Conservation (phyloP, 2,113 vertebrate genomes). For the Tautogolabrus adspersus region DNA sequence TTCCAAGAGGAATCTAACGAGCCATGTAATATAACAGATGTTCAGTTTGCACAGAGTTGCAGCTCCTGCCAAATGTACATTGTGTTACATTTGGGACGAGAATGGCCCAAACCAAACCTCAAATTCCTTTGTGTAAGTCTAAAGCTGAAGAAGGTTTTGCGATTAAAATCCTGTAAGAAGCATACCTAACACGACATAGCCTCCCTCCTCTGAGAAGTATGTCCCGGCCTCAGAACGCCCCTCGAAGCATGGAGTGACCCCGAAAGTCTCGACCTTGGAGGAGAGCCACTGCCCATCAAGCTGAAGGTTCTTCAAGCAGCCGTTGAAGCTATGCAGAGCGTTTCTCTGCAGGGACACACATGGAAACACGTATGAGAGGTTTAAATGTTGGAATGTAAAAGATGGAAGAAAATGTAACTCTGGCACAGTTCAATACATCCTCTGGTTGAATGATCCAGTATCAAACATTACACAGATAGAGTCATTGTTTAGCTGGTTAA, state of each 20-base stretch:
- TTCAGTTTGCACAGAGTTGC: constrained; percentile 20
- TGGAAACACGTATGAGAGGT: background rate
- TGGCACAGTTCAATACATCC: background rate
- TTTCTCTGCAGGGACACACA: constrained; percentile 82
- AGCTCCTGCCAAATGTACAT: constrained; percentile 6
- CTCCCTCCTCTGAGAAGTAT: constrained; percentile 93
- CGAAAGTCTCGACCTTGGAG: constrained; percentile 86
- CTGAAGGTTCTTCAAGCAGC: constrained; percentile 91
- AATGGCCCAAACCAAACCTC: background rate
- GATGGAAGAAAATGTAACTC: background rate
- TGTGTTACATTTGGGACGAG: background rate
- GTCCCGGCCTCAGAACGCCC: constrained; percentile 90
- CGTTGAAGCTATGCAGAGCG: constrained; percentile 91
- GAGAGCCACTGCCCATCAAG: constrained; percentile 87
- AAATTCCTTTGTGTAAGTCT: background rate
- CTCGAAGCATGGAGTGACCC: constrained; percentile 94
- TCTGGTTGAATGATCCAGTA: background rate
- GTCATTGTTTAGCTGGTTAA: no score
- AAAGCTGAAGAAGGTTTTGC: background rate
- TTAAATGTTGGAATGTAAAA: background rate
- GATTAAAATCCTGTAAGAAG: background rate
- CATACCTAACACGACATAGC: constrained; percentile 93
- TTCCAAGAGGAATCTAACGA: constrained; percentile 33
- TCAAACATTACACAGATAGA: background rate
- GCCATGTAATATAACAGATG: constrained; percentile 44